Conservation (phyloP, 1,140 invertebrate species). For the Drosophila murphyi region DNA sequence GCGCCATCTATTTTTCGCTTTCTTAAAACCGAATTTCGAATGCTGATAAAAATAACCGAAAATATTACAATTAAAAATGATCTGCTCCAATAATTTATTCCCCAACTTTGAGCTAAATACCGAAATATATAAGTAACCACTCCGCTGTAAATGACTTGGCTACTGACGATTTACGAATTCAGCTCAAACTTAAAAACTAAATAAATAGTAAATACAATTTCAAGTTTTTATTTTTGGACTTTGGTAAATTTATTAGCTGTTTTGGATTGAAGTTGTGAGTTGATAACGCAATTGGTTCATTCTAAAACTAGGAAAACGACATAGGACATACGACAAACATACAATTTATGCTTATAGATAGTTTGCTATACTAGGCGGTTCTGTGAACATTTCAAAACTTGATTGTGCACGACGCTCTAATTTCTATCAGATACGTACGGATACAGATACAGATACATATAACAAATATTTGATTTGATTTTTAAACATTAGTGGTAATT, state of each 20-base stretch:
- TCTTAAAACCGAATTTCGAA: no score
- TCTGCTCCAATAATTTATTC: no score
- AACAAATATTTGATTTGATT: conserved; percentile 38
- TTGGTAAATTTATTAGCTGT: conserved; percentile 51
- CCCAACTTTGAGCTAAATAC: no score
- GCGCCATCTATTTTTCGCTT: not conserved
- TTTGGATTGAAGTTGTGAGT: conserved; percentile 49
- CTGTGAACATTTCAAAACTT: conserved; percentile 61
- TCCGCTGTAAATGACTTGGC: no score
- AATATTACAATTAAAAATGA: not conserved
- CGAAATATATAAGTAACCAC: no score
- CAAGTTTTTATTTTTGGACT: not conserved
- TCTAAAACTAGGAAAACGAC: conserved; percentile 35
- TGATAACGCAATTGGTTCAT: conserved; percentile 31
- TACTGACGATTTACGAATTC: no score
- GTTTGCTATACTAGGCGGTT: conserved; percentile 40
- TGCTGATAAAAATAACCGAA: not conserved
- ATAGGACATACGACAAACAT: conserved; percentile 3
- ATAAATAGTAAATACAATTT: not conserved
- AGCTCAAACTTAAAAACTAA: not conserved
- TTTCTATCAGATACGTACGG: conserved; percentile 35
- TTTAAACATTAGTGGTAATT: conserved; percentile 27
- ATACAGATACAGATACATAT: conserved; percentile 52
- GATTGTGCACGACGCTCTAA: conserved; percentile 72
- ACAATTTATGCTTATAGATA: not conserved